Evolutionary conservation across 1,140 invertebrate genomes (phyloP).

Genomic region (Drosophila albomicans): DNA sequence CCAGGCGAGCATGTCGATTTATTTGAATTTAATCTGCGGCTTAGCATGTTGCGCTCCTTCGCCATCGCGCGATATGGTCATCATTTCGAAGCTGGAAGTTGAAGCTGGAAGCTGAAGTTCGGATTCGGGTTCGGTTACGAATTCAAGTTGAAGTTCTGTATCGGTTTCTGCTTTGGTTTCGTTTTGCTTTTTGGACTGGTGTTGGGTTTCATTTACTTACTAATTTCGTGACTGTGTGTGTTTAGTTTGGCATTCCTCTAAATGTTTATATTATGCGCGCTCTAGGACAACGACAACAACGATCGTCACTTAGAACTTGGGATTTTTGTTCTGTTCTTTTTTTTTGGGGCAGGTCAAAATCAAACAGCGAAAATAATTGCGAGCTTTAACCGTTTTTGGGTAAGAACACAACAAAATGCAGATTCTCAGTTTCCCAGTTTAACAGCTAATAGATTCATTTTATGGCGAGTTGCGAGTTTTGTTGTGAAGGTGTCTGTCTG

Average conservation of each 20-base stretch:
- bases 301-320: slow-evolving; percentile 59
- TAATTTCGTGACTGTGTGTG: slow-evolving; percentile 1
- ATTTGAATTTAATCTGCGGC: slow-evolving; percentile 83
- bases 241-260: slow-evolving; percentile 45
- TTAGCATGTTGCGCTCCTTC: slow-evolving; percentile 61
- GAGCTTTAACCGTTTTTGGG: slow-evolving; percentile 45
- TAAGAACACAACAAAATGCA: slow-evolving; percentile 30
- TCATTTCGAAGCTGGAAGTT: not conserved
- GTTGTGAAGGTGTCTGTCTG: slow-evolving; percentile 40
- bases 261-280: slow-evolving; percentile 63
- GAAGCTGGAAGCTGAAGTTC: not conserved
- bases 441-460: slow-evolving; percentile 54
- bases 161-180: slow-evolving; percentile 3
- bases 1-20: slow-evolving; percentile 81
- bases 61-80: slow-evolving; percentile 20
- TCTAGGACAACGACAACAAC: slow-evolving; percentile 65
- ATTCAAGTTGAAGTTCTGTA: slow-evolving; percentile 11
- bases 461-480: slow-evolving; percentile 1
- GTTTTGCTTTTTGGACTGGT: slow-evolving; percentile 7
- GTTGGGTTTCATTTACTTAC: slow-evolving; percentile 14
- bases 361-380: slow-evolving; percentile 50
- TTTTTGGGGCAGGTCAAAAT: slow-evolving; percentile 26
- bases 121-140: slow-evolving; percentile 40
- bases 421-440: slow-evolving; percentile 31
- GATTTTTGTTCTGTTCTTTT: not conserved